Percentiles rank a stretch among this genome's conserved stretches.
Conservation (phyloP, 2,797 vertebrate genomes). For the Pseudopleuronectes americanus region DNA sequence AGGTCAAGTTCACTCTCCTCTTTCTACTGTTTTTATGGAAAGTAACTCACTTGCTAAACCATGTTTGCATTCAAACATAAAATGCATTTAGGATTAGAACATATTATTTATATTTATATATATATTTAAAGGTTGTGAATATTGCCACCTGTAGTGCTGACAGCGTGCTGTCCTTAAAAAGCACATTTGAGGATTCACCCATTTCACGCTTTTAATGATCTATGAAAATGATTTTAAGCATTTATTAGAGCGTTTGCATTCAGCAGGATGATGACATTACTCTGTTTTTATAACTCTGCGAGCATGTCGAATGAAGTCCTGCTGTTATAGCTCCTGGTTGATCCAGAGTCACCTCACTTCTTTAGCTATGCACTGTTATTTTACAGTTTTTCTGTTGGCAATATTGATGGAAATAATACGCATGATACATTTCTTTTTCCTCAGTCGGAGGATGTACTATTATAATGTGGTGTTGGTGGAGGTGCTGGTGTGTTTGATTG, state of each 20-base stretch:
- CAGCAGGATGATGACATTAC: constrained; percentile 16
- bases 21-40: neutral
- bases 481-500: constrained; percentile 74
- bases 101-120: no score
- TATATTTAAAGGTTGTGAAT: neutral
- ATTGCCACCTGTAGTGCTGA: constrained; percentile 14
- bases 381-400: constrained; percentile 20
- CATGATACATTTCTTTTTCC: constrained; percentile 39
- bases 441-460: constrained; percentile 53
- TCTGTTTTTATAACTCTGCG: constrained; percentile 3
- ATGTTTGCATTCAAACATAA: constrained; percentile 7
- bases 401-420: constrained; percentile 39
- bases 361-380: constrained; percentile 18
- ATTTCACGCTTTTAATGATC: constrained; percentile 40
- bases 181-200: constrained; percentile 8
- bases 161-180: constrained; percentile 10
- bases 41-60: constrained; percentile 1
- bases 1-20: neutral
- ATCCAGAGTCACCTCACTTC: constrained; percentile 8
- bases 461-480: constrained; percentile 54
- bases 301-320: constrained; percentile 20
- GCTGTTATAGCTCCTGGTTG: constrained; percentile 23
- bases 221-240: constrained; percentile 6
- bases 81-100: constrained; percentile 10
- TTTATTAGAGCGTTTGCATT: constrained; percentile 31